These are phyloP conservation scores for Diphyllodes magnificus DNA, from an alignment of 2,113 vertebrate genomes.

Conservation along the genomic window DNA sequence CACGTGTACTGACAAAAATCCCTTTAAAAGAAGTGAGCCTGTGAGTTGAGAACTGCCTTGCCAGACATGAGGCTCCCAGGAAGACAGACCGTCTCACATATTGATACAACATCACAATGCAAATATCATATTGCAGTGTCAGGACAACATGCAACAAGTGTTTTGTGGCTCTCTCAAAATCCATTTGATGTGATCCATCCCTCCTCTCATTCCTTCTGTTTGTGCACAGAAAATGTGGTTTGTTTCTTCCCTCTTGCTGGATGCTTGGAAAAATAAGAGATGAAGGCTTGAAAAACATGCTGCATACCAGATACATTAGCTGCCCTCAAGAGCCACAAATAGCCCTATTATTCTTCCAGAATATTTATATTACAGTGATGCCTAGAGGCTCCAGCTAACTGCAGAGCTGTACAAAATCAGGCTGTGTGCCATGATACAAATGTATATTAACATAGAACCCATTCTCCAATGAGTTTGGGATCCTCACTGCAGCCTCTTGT, in stretches of 20 bases:
- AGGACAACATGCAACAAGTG: constrained; percentile 31
- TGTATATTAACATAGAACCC: neutral
- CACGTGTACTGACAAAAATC: constrained; percentile 16
- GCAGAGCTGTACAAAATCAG: neutral
- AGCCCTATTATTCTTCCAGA: constrained; percentile 34
- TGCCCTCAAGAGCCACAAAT: constrained; percentile 13
- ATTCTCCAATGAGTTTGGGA: neutral
- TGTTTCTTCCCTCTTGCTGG: neutral
- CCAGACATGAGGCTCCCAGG: neutral
- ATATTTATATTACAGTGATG: constrained; percentile 32
- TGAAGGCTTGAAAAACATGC: neutral
- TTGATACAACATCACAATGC: constrained; percentile 25
- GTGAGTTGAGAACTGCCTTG: neutral
- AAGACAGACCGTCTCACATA: constrained; percentile 27
- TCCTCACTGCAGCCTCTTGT: neutral
- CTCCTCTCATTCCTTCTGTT: constrained; percentile 15
- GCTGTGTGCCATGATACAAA: neutral
- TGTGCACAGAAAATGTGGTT: neutral
- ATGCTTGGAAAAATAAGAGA: neutral
- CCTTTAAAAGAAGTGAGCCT: constrained; percentile 42
- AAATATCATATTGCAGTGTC: constrained; percentile 47
- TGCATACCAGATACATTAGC: neutral
- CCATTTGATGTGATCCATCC: neutral
- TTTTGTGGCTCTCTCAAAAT: constrained; percentile 17
- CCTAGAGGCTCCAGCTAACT: constrained; percentile 3